Percentiles rank a stretch among this genome's conserved stretches.
phyloP scores from a whole-genome alignment of 2,113 vertebrate species.

The Larimichthys crocea region DNA sequence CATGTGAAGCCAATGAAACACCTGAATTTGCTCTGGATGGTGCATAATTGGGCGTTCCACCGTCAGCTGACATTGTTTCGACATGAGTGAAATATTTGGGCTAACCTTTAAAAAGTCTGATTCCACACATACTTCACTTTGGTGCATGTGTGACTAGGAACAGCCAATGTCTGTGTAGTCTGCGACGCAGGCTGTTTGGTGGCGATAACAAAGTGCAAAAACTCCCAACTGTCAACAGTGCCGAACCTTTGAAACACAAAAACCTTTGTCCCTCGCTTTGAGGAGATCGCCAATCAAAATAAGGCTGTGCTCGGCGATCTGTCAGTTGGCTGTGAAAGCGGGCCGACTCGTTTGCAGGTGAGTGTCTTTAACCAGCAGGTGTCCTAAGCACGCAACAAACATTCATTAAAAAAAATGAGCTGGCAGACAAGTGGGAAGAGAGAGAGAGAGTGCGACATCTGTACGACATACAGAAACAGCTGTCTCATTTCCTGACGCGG shows the following conservation, averaged over 20 bases:
- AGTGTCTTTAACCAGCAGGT: slow-evolving; percentile 7
- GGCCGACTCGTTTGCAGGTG: background rate
- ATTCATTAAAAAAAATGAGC: background rate
- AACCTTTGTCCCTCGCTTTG: too few species aligned
- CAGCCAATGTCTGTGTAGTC: too few species aligned
- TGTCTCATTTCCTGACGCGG: slow-evolving; percentile 47
- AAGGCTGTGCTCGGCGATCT: background rate
- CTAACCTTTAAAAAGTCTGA: too few species aligned
- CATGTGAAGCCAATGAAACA: background rate
- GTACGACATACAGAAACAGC: slow-evolving; percentile 23
- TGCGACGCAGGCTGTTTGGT: too few species aligned
- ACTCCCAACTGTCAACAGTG: background rate
- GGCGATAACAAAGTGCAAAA: background rate
- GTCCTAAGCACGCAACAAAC: background rate
- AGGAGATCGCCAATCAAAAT: background rate
- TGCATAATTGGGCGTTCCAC: background rate
- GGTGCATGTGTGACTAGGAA: too few species aligned
- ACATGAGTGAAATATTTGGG: too few species aligned
- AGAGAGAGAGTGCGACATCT: slow-evolving; percentile 23
- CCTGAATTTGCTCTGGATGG: background rate
- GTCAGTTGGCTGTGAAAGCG: too few species aligned
- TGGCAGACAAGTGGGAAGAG: slow-evolving; percentile 1
- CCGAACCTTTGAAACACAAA: background rate
- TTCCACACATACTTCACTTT: too few species aligned
- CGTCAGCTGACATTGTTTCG: too few species aligned